Conservation (phyloP, 2,797 vertebrate species). For the Anguilla pacifica region DNA sequence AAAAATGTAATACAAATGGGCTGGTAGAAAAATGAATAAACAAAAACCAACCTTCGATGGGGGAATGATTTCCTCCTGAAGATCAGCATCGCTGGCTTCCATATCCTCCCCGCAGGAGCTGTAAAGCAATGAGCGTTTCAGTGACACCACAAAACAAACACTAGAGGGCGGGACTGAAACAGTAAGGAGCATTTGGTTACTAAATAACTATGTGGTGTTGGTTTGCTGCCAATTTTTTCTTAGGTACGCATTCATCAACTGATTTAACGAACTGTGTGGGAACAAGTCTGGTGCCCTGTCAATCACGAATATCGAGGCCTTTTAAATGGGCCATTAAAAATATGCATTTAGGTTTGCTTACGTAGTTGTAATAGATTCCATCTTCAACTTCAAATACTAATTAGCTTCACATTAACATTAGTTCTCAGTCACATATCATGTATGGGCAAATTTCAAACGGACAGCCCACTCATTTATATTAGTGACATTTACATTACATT, state of each 20-base stretch:
- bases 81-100: slow-evolving; percentile 90
- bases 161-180: slow-evolving; percentile 33
- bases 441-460: not conserved
- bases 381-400: not conserved
- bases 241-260: slow-evolving; percentile 48
- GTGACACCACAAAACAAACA: not conserved
- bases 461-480: not conserved
- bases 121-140: slow-evolving; percentile 31
- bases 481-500: not conserved
- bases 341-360: not conserved
- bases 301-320: not conserved
- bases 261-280: slow-evolving; percentile 55
- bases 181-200: slow-evolving; percentile 61
- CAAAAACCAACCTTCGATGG: slow-evolving; percentile 85
- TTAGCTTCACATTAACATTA: not conserved
- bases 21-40: not conserved
- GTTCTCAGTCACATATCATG: not conserved
- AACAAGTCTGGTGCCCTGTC: not conserved
- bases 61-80: slow-evolving; percentile 84
- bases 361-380: not conserved
- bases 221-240: slow-evolving; percentile 34
- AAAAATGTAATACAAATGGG: slow-evolving; percentile 25
- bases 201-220: slow-evolving; percentile 55
- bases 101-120: slow-evolving; percentile 95
- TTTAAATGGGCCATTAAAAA: not conserved